phyloP scores from a whole-genome alignment of 2,888 invertebrate species.

The Synergus umbraculus region DNA sequence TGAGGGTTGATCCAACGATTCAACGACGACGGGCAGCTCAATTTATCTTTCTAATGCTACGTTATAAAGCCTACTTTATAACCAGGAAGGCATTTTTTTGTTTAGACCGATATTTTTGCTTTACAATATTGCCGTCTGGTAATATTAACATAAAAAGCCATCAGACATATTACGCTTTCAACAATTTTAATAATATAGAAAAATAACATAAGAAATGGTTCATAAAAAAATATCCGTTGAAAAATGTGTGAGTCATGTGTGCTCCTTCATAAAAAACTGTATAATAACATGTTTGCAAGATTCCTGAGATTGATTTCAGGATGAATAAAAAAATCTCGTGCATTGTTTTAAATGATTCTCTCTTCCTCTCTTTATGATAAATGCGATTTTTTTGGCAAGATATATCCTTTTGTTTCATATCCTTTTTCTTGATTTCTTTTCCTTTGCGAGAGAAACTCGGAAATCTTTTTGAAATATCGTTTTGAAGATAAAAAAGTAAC shows the following conservation, averaged over 20 bases:
- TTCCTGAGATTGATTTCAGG: neutral
- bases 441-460: neutral
- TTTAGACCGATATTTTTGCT: neutral
- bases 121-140: neutral
- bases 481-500: constrained; percentile 8
- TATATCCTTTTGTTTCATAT: neutral
- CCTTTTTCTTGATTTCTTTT: neutral
- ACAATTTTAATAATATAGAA: too few relatives aligned
- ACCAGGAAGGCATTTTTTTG: neutral
- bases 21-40: constrained; percentile 27
- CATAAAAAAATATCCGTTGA: too few relatives aligned
- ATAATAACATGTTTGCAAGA: neutral
- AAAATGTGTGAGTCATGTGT: neutral
- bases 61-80: neutral
- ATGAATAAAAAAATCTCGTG: neutral
- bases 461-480: constrained; percentile 3
- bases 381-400: neutral
- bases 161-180: neutral
- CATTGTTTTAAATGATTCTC: neutral
- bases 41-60: constrained; percentile 30
- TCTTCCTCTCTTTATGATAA: neutral
- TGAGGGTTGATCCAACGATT: constrained; percentile 22
- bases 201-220: too few relatives aligned
- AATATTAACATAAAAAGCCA: neutral
- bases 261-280: neutral